Evolutionary conservation across 2,888 invertebrate species (phyloP), one percentile per base, ranked within the genome.

Genomic region (Conops quadrifasciatus): DNA sequence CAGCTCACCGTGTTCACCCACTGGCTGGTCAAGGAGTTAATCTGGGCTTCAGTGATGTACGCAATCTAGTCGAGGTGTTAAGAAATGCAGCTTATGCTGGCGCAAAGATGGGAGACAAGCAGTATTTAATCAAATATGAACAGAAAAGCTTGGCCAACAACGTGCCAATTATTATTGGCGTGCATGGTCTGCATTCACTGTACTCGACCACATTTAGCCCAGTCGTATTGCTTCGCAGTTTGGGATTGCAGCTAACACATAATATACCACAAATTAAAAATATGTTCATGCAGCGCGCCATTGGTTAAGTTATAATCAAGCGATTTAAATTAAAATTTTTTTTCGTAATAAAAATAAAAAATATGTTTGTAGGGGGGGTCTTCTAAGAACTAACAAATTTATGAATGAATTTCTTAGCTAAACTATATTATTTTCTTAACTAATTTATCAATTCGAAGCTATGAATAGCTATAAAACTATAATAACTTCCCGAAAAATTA

Each of bases 21-120:
- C 85, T 99, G 76, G 98, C 98, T 49, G 98, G 98, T 0, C 98
- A 98, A 87, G 99, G 99, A 9, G 96, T 98, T 0, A 99, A 99
- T 88, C 88, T 99, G 59, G 99, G 99, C 1, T 97, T 98, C 84
- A 95, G 96, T 9, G 99, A 99, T 87, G 92, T 97, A 0, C 87
- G 88, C 43, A 89, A 90, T 75, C 88, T 99, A n/a, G 89, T 91
- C 0, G 87, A 91, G 63, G 83, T 91, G 16, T 86, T 99, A 19
- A 89, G 91, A 0, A 89, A 92, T 26, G 91, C 93, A 0, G 87
- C 91, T 0, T 90, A 91, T 80, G 87, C 89, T 71, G 98, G 98
- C 2, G 88, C 90, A 67, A 89, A 91, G 78, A 86, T 96, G 65
- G 95, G 92, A 9, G 90, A 92, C 76, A 84, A 90, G 28, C 87